phyloP scores from a whole-genome alignment of 23 tunicate genomes.

The Botrylloides violaceus region DNA sequence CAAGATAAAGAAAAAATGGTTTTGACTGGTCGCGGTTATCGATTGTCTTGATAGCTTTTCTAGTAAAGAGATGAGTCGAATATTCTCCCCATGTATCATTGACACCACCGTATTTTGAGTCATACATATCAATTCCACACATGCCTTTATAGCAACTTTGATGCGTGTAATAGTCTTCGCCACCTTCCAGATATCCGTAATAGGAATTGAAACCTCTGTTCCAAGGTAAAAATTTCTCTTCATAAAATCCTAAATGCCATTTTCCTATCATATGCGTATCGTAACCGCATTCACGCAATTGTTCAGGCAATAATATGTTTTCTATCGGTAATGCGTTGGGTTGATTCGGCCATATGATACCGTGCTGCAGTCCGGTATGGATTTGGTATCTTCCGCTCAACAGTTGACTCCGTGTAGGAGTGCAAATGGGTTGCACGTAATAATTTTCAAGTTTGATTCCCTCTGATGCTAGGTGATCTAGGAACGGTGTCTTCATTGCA shows the following conservation, averaged over 20 bases:
- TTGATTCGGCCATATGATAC: slow-evolving; percentile 45
- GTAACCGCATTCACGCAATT: slow-evolving; percentile 62
- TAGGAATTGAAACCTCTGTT: slow-evolving; percentile 70
- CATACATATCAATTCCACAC: slow-evolving; percentile 27
- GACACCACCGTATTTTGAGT: slow-evolving; percentile 43
- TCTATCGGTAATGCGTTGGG: slow-evolving; percentile 59
- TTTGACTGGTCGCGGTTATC: slow-evolving; percentile 39
- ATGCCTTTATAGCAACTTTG: neutral
- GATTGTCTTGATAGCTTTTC: slow-evolving; percentile 56
- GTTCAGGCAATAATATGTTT: slow-evolving; percentile 67
- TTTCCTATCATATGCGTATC: slow-evolving; percentile 78
- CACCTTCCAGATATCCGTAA: slow-evolving; percentile 65
- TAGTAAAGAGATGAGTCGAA: slow-evolving; percentile 54
- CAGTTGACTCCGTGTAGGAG: slow-evolving; percentile 72
- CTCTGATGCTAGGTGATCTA: slow-evolving; percentile 50
- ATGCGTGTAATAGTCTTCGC: slow-evolving; percentile 77
- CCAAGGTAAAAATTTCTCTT: slow-evolving; percentile 60
- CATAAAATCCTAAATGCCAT: slow-evolving; percentile 84
- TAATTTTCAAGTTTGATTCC: slow-evolving; percentile 75
- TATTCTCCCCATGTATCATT: slow-evolving; percentile 73
- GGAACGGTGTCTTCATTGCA: slow-evolving; percentile 63
- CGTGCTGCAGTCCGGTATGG: slow-evolving; percentile 86
- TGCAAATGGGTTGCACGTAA: slow-evolving; percentile 86
- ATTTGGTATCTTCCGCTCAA: slow-evolving; percentile 87
- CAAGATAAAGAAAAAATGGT: slow-evolving; percentile 73